phyloP scores from a whole-genome alignment of 1,140 invertebrate genomes.

The Drosophila paulistorum region DNA sequence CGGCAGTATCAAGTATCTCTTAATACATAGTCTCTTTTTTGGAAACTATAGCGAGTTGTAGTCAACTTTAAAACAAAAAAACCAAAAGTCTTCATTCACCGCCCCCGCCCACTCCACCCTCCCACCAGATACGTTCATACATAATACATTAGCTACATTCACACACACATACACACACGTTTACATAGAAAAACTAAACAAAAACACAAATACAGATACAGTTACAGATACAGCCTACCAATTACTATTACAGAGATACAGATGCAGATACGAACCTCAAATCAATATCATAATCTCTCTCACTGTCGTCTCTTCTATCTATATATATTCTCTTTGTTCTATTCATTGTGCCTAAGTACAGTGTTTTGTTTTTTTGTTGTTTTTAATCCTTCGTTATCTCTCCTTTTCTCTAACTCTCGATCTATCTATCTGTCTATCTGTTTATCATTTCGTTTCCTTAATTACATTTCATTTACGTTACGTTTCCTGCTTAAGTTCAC shows the following conservation, averaged over 20 bases:
- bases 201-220: constrained; percentile 46
- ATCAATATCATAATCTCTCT: constrained; percentile 46
- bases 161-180: constrained; percentile 46
- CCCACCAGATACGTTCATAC: constrained; percentile 17
- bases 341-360: constrained; percentile 66
- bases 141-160: constrained; percentile 24
- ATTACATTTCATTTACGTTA: constrained; percentile 33
- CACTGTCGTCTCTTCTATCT: constrained; percentile 56
- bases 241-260: constrained; percentile 54
- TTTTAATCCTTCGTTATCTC: constrained; percentile 30
- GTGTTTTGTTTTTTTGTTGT: constrained; percentile 28
- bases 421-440: not conserved
- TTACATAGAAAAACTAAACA: constrained; percentile 30
- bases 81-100: constrained; percentile 53
- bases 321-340: constrained; percentile 30
- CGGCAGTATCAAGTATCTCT: constrained; percentile 34
- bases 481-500: constrained; percentile 50
- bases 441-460: constrained; percentile 19
- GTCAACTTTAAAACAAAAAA: constrained; percentile 3
- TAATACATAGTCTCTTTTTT: constrained; percentile 39
- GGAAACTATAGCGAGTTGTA: constrained; percentile 46
- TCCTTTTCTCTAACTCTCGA: constrained; percentile 39
- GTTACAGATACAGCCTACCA: constrained; percentile 29
- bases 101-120: too few species aligned
- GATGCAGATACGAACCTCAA: constrained; percentile 47